A percentile compares a stretch with the other conserved stretches of the same genome.
These are phyloP conservation scores for Amblyraja radiata DNA, from an alignment of 2,797 vertebrate genomes.

Conservation along the genomic window DNA sequence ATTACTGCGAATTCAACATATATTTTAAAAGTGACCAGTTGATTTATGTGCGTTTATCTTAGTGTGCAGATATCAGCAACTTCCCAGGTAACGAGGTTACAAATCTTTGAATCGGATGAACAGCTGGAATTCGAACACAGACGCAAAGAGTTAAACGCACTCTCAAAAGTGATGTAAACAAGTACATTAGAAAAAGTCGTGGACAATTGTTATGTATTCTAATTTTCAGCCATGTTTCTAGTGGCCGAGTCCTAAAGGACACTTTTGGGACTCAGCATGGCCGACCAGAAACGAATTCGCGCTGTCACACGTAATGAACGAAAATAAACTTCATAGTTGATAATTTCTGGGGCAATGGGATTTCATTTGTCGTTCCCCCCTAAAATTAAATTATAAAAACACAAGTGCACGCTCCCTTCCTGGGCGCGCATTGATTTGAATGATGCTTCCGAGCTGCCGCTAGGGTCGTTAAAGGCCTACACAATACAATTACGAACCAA, in stretches of 20 bases:
- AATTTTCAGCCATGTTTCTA: slow-evolving; percentile 31
- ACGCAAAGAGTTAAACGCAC: background rate
- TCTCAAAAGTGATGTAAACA: background rate
- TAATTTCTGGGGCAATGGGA: background rate
- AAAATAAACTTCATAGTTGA: background rate
- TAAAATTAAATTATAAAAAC: background rate
- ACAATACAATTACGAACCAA: background rate
- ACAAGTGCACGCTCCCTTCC: background rate
- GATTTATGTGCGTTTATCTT: background rate
- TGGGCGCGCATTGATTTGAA: background rate
- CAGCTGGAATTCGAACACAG: background rate
- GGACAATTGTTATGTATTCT: slow-evolving; percentile 13
- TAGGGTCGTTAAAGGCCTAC: slow-evolving; percentile 21
- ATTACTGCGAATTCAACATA: background rate
- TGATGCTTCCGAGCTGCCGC: background rate
- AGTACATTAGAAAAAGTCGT: background rate
- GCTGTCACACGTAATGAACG: background rate
- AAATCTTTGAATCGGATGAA: background rate
- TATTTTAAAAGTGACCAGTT: background rate
- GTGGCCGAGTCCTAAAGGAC: slow-evolving; percentile 30
- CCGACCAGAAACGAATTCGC: background rate
- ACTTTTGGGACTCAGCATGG: slow-evolving; percentile 34
- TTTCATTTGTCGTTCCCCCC: background rate
- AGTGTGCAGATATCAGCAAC: background rate
- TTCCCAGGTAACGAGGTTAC: background rate